These are phyloP conservation scores for Prunella himalayana DNA, from an alignment of 2,113 vertebrate species.

Conservation along the genomic window DNA sequence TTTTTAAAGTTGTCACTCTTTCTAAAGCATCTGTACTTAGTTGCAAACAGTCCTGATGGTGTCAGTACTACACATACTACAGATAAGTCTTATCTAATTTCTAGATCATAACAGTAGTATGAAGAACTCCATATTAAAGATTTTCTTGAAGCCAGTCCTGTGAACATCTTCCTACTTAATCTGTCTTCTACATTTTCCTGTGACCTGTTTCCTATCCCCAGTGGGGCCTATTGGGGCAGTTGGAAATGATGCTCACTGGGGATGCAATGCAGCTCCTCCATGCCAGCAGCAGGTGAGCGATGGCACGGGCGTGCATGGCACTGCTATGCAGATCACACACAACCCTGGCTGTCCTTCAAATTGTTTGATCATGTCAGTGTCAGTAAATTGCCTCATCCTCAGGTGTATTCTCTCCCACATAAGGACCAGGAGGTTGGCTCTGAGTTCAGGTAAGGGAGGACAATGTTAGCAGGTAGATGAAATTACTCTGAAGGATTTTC, in stretches of 20 bases:
- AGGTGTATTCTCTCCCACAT: fast-evolving
- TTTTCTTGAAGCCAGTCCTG: neutral
- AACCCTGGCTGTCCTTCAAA: neutral
- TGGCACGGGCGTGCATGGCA: fast-evolving
- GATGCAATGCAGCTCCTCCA: neutral
- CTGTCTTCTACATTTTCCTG: neutral
- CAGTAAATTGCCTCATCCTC: neutral
- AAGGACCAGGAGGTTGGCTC: neutral
- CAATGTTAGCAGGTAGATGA: neutral
- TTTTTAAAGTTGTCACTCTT: neutral
- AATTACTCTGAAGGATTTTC: neutral
- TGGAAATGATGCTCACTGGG: neutral
- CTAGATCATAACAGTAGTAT: neutral
- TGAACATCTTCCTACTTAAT: neutral
- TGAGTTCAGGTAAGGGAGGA: neutral
- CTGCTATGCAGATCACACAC: neutral
- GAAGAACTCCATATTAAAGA: neutral
- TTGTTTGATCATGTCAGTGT: fast-evolving
- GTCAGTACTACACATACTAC: fast-evolving
- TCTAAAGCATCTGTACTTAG: neutral
- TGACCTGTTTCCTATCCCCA: neutral
- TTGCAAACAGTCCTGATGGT: neutral
- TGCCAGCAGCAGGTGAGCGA: neutral
- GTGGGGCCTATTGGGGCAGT: neutral
- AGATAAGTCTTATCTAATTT: neutral